Conservation (phyloP, 2,113 vertebrate genomes). For the Natator depressus region DNA sequence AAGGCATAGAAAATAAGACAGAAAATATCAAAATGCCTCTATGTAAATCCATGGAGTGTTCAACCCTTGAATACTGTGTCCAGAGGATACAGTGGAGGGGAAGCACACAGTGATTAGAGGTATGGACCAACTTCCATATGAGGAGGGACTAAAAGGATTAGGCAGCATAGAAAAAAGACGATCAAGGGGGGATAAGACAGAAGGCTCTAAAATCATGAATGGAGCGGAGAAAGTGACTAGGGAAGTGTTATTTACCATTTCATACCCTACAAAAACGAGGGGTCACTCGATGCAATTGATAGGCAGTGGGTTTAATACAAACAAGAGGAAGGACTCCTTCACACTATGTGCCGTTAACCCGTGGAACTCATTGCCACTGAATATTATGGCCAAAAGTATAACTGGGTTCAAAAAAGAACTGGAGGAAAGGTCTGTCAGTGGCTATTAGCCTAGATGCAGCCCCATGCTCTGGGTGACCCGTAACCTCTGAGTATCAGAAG, state of each 20-base stretch:
- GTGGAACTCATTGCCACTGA: not conserved
- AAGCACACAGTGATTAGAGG: not conserved
- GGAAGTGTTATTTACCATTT: not conserved
- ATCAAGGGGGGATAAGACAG: too few relatives aligned
- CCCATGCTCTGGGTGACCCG: not conserved
- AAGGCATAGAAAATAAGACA: not conserved
- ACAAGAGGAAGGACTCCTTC: not conserved
- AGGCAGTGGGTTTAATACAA: not conserved
- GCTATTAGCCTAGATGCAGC: not conserved
- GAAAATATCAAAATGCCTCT: not conserved
- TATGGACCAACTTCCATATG: not conserved
- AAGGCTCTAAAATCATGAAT: not conserved
- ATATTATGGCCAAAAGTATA: not conserved
- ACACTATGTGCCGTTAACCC: not conserved
- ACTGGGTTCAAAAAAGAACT: not conserved
- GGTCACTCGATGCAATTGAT: not conserved
- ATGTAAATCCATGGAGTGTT: not conserved
- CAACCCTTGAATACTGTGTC: not conserved
- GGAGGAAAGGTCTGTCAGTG: not conserved
- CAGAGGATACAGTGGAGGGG: not conserved
- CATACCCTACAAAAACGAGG: not conserved
- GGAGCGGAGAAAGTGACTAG: not conserved
- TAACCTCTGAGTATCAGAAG: not conserved
- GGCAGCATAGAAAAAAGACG: too few relatives aligned
- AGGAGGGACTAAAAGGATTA: not conserved